Evolutionary conservation across 2,797 vertebrate genomes (phyloP).

Genomic region (Schizopygopsis pylzovi): DNA sequence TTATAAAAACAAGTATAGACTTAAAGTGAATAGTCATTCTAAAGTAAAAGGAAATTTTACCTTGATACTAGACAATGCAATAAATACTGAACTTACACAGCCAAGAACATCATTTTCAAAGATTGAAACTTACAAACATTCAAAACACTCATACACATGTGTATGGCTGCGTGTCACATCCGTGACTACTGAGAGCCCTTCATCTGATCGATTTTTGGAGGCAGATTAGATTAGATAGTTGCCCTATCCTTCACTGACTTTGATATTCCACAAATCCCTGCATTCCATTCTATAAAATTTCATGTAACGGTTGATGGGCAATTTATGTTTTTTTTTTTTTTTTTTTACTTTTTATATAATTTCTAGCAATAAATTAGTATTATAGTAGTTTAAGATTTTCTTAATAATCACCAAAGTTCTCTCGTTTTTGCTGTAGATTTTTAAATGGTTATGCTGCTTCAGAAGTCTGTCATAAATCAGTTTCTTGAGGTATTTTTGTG

Average conservation of each 20-base stretch:
- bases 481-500: neutral
- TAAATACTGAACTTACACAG: neutral
- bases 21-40: neutral
- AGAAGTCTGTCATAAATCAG: neutral
- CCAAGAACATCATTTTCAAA: neutral
- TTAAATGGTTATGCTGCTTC: neutral
- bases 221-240: neutral
- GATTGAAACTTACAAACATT: no score
- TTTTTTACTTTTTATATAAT: no score
- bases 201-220: neutral
- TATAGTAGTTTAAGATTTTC: neutral
- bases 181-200: neutral
- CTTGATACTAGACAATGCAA: neutral
- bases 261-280: neutral
- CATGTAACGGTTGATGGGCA: neutral
- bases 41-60: neutral
- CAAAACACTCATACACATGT: neutral
- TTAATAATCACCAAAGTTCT: neutral
- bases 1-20: neutral
- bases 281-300: neutral
- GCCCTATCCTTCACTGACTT: neutral
- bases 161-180: neutral
- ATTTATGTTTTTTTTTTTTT: neutral
- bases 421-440: neutral
- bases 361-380: neutral